Evolutionary conservation across 2,113 vertebrate genomes (phyloP).

Genomic region (Oncorhynchus masou): DNA sequence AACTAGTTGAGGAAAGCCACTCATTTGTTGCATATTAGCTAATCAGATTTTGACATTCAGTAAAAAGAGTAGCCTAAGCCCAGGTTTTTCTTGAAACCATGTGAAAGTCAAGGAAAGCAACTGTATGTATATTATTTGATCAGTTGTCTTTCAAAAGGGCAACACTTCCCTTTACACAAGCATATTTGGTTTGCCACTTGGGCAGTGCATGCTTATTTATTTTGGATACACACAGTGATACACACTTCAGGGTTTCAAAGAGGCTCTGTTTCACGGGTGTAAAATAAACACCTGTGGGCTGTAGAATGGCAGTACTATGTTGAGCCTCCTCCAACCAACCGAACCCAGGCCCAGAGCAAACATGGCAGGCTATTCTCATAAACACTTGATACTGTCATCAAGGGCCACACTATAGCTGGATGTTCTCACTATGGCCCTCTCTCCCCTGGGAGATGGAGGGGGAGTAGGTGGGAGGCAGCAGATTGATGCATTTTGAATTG

Average conservation of each 20-base stretch:
- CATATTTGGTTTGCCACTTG: too few relatives aligned
- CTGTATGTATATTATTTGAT: slow-evolving; percentile 24
- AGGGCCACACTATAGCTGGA: slow-evolving; percentile 25
- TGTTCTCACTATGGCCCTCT: slow-evolving; percentile 8
- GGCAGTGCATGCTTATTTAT: slow-evolving; percentile 41
- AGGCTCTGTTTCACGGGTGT: slow-evolving; percentile 25
- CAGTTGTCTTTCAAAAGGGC: slow-evolving; percentile 36
- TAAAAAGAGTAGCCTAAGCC: too few relatives aligned
- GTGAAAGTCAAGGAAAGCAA: slow-evolving; percentile 1
- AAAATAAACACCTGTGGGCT: slow-evolving; percentile 43
- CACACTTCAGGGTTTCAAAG: slow-evolving; percentile 34
- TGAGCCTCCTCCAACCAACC: slow-evolving; percentile 9
- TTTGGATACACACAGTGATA: slow-evolving; percentile 30
- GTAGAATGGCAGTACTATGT: slow-evolving; percentile 33
- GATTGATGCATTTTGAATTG: too few relatives aligned
- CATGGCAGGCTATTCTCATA: slow-evolving; percentile 35
- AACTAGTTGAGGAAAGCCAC: too few relatives aligned
- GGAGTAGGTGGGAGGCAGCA: background rate
- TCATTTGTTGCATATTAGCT: too few relatives aligned
- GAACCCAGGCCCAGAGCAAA: slow-evolving; percentile 24
- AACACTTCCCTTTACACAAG: too few relatives aligned
- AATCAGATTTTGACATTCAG: too few relatives aligned
- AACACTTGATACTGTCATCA: slow-evolving; percentile 53
- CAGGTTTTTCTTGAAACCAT: too few relatives aligned
- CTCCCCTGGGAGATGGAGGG: background rate